Conservation (phyloP, 2,888 invertebrate genomes). For the Ommatoiulus sabulosus region DNA sequence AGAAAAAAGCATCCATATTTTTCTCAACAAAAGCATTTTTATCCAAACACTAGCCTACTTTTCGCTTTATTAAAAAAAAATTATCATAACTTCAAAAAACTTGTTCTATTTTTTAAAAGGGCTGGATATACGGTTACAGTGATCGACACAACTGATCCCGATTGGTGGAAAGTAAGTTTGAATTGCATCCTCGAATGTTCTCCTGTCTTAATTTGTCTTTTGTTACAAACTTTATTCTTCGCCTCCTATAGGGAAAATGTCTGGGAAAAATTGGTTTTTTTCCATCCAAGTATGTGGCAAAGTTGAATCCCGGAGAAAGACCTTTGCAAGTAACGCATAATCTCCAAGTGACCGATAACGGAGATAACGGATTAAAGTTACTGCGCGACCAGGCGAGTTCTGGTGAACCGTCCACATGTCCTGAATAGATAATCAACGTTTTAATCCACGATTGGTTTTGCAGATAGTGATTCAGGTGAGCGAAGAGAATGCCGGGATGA, state of each 20-base stretch:
- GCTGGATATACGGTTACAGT: conserved; percentile 92
- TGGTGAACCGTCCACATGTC: too few relatives aligned
- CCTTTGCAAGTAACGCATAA: conserved; percentile 90
- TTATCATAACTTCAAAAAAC: neutral
- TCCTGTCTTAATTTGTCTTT: conserved; percentile 16
- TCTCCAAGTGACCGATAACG: conserved; percentile 83
- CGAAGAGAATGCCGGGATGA: conserved; percentile 92
- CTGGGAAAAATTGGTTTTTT: conserved; percentile 91
- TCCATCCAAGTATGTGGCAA: conserved; percentile 94
- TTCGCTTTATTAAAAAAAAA: too few relatives aligned
- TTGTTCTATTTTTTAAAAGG: conserved; percentile 63
- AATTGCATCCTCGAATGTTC: neutral
- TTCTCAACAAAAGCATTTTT: too few relatives aligned
- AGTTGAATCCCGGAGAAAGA: conserved; percentile 88
- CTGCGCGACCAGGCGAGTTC: conserved; percentile 81
- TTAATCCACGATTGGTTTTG: conserved; percentile 58
- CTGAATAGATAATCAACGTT: too few relatives aligned
- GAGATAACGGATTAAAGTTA: conserved; percentile 80
- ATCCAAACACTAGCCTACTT: too few relatives aligned
- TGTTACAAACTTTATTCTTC: neutral
- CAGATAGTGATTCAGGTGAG: conserved; percentile 90
- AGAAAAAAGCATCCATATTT: too few relatives aligned
- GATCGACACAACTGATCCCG: conserved; percentile 92
- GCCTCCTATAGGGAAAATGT: conserved; percentile 80
- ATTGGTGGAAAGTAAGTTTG: conserved; percentile 84